These are phyloP conservation scores for Diarsia brunnea DNA, from an alignment of 2,888 invertebrate genomes.

Conservation along the genomic window DNA sequence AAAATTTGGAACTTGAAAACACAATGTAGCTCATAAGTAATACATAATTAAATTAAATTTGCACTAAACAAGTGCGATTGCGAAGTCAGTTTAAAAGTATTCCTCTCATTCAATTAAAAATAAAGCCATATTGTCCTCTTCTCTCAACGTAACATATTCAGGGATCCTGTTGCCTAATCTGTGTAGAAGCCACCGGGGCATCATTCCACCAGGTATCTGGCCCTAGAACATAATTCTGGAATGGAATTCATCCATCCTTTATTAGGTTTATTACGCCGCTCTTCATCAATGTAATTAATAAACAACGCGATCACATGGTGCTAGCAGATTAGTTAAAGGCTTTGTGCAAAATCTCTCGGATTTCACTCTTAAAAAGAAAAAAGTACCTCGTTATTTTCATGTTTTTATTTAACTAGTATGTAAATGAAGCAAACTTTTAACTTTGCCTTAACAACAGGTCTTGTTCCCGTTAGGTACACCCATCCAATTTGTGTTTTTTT, in stretches of 20 bases:
- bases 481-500: neutral
- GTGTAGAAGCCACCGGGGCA: neutral
- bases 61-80: no score
- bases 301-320: slow-evolving; percentile 52
- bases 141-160: neutral
- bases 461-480: neutral
- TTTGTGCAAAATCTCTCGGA: slow-evolving; percentile 26
- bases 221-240: neutral
- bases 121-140: neutral
- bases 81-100: no score
- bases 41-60: no score
- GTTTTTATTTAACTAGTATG: neutral
- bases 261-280: slow-evolving; percentile 56
- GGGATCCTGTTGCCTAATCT: neutral
- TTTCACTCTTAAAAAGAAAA: neutral
- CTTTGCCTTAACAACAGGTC: neutral
- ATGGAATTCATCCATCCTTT: slow-evolving; percentile 31
- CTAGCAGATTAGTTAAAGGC: slow-evolving; percentile 19
- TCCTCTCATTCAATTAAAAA: neutral
- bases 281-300: slow-evolving; percentile 30
- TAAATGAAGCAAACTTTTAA: no score
- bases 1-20: no score
- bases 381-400: no score
- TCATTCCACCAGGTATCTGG: neutral
- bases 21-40: no score